Percentiles rank a stretch among this genome's conserved stretches.
Conservation (phyloP, 2,888 invertebrate species). For the Drosophila stalkeri region DNA sequence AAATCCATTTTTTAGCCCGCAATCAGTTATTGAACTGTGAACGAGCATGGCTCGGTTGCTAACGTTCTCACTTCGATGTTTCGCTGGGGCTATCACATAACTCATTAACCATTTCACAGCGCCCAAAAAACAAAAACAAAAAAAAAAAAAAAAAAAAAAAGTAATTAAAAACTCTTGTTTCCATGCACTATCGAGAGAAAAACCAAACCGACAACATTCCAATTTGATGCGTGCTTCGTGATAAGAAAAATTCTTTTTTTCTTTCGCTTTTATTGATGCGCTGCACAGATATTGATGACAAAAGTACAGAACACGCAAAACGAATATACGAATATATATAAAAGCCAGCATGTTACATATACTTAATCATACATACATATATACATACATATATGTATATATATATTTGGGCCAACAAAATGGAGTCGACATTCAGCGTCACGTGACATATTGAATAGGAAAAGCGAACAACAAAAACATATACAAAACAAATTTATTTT, state of each 20-base stretch:
- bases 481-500: conserved; percentile 51
- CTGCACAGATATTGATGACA: conserved; percentile 65
- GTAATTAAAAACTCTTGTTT: conserved; percentile 72
- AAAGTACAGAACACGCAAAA: conserved; percentile 25
- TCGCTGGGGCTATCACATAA: conserved; percentile 48
- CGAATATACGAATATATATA: conserved; percentile 6
- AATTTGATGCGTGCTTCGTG: conserved; percentile 40
- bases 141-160: conserved; percentile 52
- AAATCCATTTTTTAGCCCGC: neutral
- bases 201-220: conserved; percentile 61
- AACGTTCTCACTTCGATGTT: neutral
- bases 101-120: conserved; percentile 50
- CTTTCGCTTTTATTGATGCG: conserved; percentile 60
- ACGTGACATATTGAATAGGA: conserved; percentile 66
- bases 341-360: conserved; percentile 7
- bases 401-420: conserved; percentile 41
- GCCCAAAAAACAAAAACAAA: conserved; percentile 21
- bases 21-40: conserved; percentile 9
- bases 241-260: conserved; percentile 31
- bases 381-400: conserved; percentile 1
- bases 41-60: neutral
- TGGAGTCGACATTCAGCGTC: conserved; percentile 59
- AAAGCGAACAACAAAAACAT: conserved; percentile 16
- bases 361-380: neutral
- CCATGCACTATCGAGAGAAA: conserved; percentile 24